Evolutionary conservation across 2,888 invertebrate species (phyloP), one percentile per base, ranked within the genome.

Genomic region (Microplitis manilae): DNA sequence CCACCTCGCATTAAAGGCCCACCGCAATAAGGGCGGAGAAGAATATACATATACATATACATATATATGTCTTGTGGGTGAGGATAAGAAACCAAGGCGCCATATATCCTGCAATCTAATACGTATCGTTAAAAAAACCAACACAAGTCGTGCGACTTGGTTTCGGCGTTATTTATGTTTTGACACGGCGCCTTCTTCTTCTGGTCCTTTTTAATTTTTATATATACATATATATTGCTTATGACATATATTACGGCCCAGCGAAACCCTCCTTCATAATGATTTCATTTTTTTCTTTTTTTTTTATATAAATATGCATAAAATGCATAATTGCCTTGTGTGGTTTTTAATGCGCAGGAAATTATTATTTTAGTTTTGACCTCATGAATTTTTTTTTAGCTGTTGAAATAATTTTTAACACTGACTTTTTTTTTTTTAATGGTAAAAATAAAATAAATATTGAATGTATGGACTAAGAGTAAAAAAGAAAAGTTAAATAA

Each of bases 61-160:
- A 50, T 50, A 50, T 50, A 50, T 50, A 50, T 50, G 8, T 50
- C 50, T 50, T 50, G 20, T 65, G 65, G 2, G 13, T 65, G 30
- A 65, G 38, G 17, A 65, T 20, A 20, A 65, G 30, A 65, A 62
- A 65, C 65, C 62, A 72, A 81, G 80, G 82, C 81, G 81, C 81
- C 81, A 82, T 81, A 80, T 81, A 82, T 83, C 82, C 80, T 83
- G 82, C 80, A 81, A 83, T 79, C 81, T 76, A 79, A 83, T 80
- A 82, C 81, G 79, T 81, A 81, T 81, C 79, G 80, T 82, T 80
- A 79, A 81, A 73, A 79, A 77, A 82, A 77, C 76, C 30, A 30
- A 30, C 30, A 30, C 79, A 79, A 80, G 78, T 80, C 81, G 79
- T 81, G 79, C 79, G 38, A 65, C 30, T 65, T 65, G 65, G 80